Evolutionary conservation across 2,113 vertebrate species (phyloP), one percentile per base, ranked within the genome.

Genomic region (Vidua chalybeata): DNA sequence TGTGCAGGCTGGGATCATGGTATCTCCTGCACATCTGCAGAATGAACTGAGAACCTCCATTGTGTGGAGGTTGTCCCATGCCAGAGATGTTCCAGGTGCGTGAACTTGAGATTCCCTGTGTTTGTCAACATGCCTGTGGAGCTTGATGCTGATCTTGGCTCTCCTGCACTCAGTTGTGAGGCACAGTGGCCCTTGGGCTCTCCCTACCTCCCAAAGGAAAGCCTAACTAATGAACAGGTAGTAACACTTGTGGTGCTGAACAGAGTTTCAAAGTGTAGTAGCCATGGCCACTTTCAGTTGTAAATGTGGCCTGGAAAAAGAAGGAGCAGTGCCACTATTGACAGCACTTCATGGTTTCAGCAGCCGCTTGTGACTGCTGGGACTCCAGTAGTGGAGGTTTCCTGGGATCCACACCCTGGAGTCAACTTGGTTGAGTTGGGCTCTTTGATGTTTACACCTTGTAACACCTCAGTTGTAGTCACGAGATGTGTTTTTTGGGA

Each of bases 1-100:
- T 63, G 19, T 63, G 59, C 10, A 31, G 52, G 17, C 31, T 73
- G 54, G 45, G 46, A 21, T 56, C 16, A 3, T 12, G 27, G 3
- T 24, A 24, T 75, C 33, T 52, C 15, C 3, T 39, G 15, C 4
- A 6, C 41, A 31, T 79, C 77, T 88, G 20, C 28, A 49, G 63
- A 86, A 54, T 0, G 0, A 39, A 9, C 17, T 26, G 39, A 10
- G 55, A 81, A 14, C 31, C 17, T 66, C 28, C 1, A 0, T 48
- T 0, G 0, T 58, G 33, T 37, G 51, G 59, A 52, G 35, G 35
- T n/a, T 75, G 20, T 52, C 61, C 27, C 7, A 5, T 45, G 72
- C 37, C 1, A 4, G 55, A 62, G 45, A 10, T 39, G 21, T 83
- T 76, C 45, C 21, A 8, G 41, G 41, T 62, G 27, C 39, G 22